phyloP scores from a whole-genome alignment of 37 sponge, comb jelly and placozoan species.

The Cladorhizidae sp. region DNA sequence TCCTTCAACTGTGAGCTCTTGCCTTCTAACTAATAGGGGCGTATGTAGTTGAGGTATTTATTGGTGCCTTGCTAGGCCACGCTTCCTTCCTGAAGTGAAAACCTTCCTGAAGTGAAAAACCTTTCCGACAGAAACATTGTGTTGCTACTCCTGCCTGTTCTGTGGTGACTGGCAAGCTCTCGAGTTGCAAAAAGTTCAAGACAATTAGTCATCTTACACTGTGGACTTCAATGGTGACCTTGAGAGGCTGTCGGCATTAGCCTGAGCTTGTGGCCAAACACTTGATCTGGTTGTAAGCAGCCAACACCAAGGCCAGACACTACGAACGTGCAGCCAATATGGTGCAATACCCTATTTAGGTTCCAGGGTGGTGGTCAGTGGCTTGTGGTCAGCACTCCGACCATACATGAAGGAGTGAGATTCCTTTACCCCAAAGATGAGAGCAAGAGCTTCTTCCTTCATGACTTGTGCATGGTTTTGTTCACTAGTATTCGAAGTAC shows the following conservation, averaged over 20 bases:
- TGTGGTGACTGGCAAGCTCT: neutral
- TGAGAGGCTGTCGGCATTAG: too few relatives aligned
- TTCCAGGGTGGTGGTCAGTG: neutral
- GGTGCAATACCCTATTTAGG: neutral
- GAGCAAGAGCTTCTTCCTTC: conserved; percentile 8
- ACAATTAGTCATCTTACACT: too few relatives aligned
- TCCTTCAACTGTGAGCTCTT: neutral
- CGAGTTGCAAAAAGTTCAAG: too few relatives aligned
- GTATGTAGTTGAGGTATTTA: too few relatives aligned
- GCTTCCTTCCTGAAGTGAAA: too few relatives aligned
- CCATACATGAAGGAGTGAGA: conserved; percentile 7
- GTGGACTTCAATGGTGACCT: too few relatives aligned
- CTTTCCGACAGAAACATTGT: too few relatives aligned
- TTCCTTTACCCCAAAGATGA: neutral
- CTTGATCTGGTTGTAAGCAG: neutral
- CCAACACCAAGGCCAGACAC: neutral
- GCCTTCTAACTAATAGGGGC: too few relatives aligned
- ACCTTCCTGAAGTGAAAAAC: too few relatives aligned
- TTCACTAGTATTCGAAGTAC: neutral
- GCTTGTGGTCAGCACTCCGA: neutral
- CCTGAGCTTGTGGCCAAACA: too few relatives aligned
- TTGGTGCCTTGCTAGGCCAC: too few relatives aligned
- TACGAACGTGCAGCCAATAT: too few relatives aligned
- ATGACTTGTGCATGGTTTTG: neutral
- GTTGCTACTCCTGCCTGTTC: neutral